Conservation (phyloP, 2,113 vertebrate genomes). For the Plecotus auritus region DNA sequence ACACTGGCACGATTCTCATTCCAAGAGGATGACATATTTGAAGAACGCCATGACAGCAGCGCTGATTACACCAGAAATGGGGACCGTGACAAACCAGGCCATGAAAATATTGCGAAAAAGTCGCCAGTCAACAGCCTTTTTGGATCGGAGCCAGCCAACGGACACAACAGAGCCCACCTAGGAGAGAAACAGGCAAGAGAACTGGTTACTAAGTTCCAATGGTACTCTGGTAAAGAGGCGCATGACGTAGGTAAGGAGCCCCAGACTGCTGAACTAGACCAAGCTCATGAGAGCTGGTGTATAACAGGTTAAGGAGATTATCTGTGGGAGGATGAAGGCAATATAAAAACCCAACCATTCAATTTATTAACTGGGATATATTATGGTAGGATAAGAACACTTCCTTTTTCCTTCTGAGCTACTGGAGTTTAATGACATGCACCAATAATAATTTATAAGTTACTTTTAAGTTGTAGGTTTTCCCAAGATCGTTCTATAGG, state of each 20-base stretch:
- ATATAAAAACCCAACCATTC: not conserved
- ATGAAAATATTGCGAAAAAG: constrained; percentile 98
- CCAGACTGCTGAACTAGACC: too few relatives aligned
- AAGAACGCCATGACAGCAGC: constrained; percentile 95
- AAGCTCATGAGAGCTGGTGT: not conserved
- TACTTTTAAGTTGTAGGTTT: not conserved
- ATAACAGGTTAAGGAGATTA: not conserved
- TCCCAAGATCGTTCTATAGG: not conserved
- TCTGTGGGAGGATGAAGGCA: not conserved
- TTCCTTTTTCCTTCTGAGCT: not conserved
- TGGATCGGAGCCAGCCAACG: constrained; percentile 95
- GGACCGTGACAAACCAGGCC: constrained; percentile 98
- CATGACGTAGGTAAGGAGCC: not conserved
- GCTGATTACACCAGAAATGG: constrained; percentile 93
- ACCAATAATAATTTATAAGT: not conserved
- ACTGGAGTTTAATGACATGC: not conserved
- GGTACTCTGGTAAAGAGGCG: not conserved
- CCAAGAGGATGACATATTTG: constrained; percentile 77
- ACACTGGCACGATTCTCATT: not conserved
- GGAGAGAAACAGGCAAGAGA: not conserved
- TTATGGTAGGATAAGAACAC: not conserved
- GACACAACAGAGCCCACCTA: constrained; percentile 97
- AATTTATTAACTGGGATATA: not conserved
- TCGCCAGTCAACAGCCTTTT: constrained; percentile 94
- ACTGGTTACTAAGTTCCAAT: not conserved